A percentile compares a stretch with the other conserved stretches of the same genome.
Conservation (phyloP, 2,888 invertebrate genomes). For the Agrotis puta region DNA sequence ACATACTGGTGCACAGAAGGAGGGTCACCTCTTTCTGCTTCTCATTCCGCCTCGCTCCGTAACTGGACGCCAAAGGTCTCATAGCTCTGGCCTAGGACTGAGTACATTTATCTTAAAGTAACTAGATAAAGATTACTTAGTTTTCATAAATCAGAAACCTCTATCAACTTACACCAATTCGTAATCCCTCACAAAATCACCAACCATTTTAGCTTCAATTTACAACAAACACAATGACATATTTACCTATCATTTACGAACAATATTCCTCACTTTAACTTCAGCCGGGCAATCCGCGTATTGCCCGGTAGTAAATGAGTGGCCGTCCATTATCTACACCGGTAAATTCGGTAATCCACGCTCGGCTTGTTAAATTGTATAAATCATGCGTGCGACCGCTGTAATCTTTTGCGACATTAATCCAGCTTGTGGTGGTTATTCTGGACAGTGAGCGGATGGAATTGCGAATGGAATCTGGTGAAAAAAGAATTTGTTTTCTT, state of each 20-base stretch:
- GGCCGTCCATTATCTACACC: slow-evolving; percentile 55
- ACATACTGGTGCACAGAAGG: no score
- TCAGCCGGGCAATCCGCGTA: slow-evolving; percentile 45
- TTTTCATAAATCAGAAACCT: not conserved
- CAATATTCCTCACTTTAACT: slow-evolving; percentile 39
- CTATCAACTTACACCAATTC: not conserved
- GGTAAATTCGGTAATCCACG: slow-evolving; percentile 64
- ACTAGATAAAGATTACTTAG: no score
- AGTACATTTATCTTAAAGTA: no score
- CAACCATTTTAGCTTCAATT: not conserved
- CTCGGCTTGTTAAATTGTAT: slow-evolving; percentile 75
- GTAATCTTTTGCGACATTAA: slow-evolving; percentile 83
- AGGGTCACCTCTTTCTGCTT: no score
- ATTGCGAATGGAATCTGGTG: slow-evolving; percentile 7
- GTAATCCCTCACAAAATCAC: not conserved
- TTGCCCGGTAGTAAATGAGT: slow-evolving; percentile 44
- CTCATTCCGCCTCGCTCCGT: no score
- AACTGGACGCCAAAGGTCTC: no score
- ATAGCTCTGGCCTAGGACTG: no score
- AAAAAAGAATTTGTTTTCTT: not conserved
- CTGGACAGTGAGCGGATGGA: slow-evolving; percentile 28
- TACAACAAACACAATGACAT: slow-evolving; percentile 16
- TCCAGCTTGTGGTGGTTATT: slow-evolving; percentile 70
- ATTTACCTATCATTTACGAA: slow-evolving; percentile 35
- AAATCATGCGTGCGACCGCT: slow-evolving; percentile 77